Conservation (phyloP, 2,888 invertebrate species). For the Napeogenes inachia region DNA sequence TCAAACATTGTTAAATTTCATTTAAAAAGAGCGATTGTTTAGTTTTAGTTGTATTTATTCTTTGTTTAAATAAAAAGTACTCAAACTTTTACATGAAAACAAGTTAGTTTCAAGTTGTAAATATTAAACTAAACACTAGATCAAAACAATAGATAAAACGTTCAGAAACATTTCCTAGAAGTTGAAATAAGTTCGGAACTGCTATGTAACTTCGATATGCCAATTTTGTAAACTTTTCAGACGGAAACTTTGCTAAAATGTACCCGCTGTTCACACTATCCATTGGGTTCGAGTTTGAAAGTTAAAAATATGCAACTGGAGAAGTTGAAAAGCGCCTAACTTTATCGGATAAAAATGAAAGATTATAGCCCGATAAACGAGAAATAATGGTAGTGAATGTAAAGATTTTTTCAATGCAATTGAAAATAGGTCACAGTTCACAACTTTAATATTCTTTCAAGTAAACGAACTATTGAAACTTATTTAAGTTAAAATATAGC, state of each 20-base stretch:
- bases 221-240: conserved; percentile 37
- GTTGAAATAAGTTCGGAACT: conserved; percentile 23
- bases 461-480: not conserved
- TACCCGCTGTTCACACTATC: conserved; percentile 23
- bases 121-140: conserved; percentile 7
- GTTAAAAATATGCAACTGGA: conserved; percentile 22
- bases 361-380: conserved; percentile 8
- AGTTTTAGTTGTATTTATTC: no score
- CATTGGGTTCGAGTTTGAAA: conserved; percentile 17
- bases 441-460: not conserved
- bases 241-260: conserved; percentile 28
- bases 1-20: no score
- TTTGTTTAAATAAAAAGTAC: no score
- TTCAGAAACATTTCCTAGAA: conserved; percentile 14
- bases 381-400: not conserved
- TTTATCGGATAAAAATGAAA: conserved; percentile 18
- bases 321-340: conserved; percentile 14
- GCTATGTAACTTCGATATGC: conserved; percentile 35
- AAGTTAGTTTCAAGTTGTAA: conserved; percentile 1
- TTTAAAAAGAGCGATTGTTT: no score
- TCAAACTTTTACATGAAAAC: no score
- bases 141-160: conserved; percentile 16
- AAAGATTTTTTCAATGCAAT: not conserved
- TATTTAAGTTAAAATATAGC: no score
- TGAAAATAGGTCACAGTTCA: not conserved